These are phyloP conservation scores for Hexactinellida sp. DNA, from an alignment of 37 sponge, comb jelly and placozoan genomes.

Conservation along the genomic window DNA sequence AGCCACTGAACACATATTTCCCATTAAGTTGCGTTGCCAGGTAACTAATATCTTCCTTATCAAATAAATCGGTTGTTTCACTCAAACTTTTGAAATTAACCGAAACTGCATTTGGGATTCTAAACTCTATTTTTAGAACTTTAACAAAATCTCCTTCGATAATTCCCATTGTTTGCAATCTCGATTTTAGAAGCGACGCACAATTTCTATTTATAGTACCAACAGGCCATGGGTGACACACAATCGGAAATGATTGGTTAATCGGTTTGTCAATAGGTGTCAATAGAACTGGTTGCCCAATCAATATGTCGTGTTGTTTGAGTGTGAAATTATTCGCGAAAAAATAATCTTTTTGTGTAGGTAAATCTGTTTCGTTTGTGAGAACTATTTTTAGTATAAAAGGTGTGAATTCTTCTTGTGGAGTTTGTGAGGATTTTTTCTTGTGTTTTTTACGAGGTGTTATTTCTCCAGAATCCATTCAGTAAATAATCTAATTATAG, in stretches of 20 bases:
- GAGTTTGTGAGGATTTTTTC: conserved; percentile 28
- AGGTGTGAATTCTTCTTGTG: background rate
- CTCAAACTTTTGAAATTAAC: background rate
- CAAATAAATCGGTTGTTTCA: background rate
- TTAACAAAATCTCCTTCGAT: background rate
- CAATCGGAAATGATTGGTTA: background rate
- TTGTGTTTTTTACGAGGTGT: conserved; percentile 89
- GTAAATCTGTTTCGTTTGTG: background rate
- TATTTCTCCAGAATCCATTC: conserved; percentile 23
- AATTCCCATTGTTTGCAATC: background rate
- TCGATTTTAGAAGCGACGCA: background rate
- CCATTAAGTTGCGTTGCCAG: conserved; percentile 5
- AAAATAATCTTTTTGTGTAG: conserved; percentile 4
- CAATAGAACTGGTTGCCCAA: background rate
- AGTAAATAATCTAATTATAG: too few species aligned
- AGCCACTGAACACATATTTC: background rate
- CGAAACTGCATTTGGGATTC: background rate
- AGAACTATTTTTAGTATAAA: background rate
- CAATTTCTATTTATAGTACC: background rate
- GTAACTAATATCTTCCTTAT: background rate
- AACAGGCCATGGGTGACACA: background rate
- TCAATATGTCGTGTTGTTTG: background rate
- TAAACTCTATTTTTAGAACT: background rate
- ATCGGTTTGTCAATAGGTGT: background rate
- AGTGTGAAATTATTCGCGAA: conserved; percentile 12